Conservation (phyloP, 2,888 invertebrate genomes). For the Hirtodrosophila confusa region DNA sequence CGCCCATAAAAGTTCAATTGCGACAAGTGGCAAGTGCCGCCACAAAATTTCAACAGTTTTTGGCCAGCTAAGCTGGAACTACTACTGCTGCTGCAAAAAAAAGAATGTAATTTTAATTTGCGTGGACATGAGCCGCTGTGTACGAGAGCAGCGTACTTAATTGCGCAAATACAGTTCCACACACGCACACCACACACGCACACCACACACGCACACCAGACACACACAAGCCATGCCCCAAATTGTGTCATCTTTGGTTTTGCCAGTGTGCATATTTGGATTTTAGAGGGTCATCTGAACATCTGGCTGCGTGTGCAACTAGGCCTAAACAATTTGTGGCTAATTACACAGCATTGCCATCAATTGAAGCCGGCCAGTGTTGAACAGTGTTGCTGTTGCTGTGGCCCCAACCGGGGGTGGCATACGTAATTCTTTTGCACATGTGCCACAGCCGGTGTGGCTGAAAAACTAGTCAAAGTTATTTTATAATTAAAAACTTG, state of each 20-base stretch:
- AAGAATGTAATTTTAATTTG: constrained; percentile 78
- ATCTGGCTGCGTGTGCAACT: constrained; percentile 64
- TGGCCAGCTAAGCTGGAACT: constrained; percentile 31
- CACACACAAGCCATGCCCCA: constrained; percentile 34
- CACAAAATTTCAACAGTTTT: constrained; percentile 62
- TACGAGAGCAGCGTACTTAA: constrained; percentile 74
- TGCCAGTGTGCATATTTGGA: constrained; percentile 69
- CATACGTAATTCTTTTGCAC: constrained; percentile 51
- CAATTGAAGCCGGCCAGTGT: constrained; percentile 57
- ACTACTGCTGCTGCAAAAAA: constrained; percentile 7
- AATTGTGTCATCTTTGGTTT: constrained; percentile 81
- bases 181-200: constrained; percentile 23
- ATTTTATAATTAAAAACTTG: constrained; percentile 79
- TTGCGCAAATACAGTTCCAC: constrained; percentile 60
- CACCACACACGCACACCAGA: constrained; percentile 10
- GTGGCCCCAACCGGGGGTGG: constrained; percentile 16
- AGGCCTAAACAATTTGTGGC: constrained; percentile 81
- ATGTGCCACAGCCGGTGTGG: constrained; percentile 26
- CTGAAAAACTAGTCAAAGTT: constrained; percentile 56
- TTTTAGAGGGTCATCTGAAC: constrained; percentile 52
- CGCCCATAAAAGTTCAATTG: constrained; percentile 72
- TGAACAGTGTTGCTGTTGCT: constrained; percentile 19
- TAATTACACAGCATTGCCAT: constrained; percentile 76
- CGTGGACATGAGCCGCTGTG: constrained; percentile 67
- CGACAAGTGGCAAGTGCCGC: constrained; percentile 58